Base-by-base conservation (phyloP, 2,888 invertebrate species). In the Drosophila histrio region DNA sequence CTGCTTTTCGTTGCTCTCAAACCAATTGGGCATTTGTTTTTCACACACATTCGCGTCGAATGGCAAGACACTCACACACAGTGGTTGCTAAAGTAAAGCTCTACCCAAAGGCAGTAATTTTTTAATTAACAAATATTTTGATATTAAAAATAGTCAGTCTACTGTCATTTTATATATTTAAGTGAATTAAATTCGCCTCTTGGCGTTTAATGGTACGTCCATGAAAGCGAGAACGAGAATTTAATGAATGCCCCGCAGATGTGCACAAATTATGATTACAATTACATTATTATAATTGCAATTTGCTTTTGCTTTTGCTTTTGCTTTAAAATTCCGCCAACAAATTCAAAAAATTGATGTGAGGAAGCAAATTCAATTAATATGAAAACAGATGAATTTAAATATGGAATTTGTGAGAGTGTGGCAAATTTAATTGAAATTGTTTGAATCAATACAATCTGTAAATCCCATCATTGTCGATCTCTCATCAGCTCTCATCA, bases 161-260 rank as follows among this genome's bases (percentile, higher is more conserved):
- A 36, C 57, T 58, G 54, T 61, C 54, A 46, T 63, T 53, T 71
- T 13, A 24, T 17, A 24, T 17, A 22, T 60, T 72, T 80, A 80
- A 74, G 67, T 83, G 84, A 83, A 83, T 86, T 74, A 86, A 83
- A 80, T 49, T 67, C 38, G 77, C 72, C 86, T 34, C 6, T 28
- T 46, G 71, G 50, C 36, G 11, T 5, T 64, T 41, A 24, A 9
- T 46, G n/a, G 13, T 13, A 13, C 19, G 39, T 15, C 13, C 26
- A 9, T 15, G 21, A 57, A 19, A 41, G 30, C 39, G 28, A 22
- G 52, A 53, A 22, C 2, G 19, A 32, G 61, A 70, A 69, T 71
- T 64, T 60, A 74, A 81, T 64, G 57, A 72, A 69, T 50, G 53
- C 52, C 69, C 56, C 60, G 67, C 73, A 72, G 62, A 39, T 66